phyloP scores from a whole-genome alignment of 2,888 invertebrate species.

The Xanthorhoe spadicearia region DNA sequence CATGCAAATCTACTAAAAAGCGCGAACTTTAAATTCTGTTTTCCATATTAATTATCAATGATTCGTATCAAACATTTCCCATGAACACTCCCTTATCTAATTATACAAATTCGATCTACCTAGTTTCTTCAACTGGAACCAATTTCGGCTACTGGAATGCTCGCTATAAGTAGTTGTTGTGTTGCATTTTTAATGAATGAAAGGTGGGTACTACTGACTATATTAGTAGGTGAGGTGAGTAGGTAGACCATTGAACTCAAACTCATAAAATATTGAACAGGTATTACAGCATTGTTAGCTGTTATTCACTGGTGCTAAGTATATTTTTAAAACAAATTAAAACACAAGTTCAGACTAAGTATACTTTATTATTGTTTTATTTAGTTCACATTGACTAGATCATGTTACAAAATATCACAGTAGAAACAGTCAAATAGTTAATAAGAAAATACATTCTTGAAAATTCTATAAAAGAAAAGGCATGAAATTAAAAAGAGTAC shows the following conservation, averaged over 20 bases:
- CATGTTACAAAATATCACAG: slow-evolving; percentile 40
- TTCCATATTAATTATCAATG: neutral
- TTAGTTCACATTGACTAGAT: slow-evolving; percentile 37
- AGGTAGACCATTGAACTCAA: neutral
- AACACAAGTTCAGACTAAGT: slow-evolving; percentile 5
- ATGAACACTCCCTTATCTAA: too few relatives aligned
- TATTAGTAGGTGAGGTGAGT: too few relatives aligned
- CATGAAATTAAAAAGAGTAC: neutral
- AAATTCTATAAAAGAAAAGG: neutral
- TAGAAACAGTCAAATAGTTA: slow-evolving; percentile 9
- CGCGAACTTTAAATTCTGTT: slow-evolving; percentile 11
- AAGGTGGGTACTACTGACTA: neutral
- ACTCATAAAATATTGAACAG: neutral
- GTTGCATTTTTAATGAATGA: neutral
- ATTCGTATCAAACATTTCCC: neutral
- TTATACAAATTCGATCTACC: too few relatives aligned
- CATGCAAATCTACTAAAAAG: neutral
- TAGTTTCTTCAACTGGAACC: neutral
- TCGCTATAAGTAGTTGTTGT: too few relatives aligned
- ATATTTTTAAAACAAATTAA: neutral
- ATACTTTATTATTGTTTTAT: slow-evolving; percentile 23
- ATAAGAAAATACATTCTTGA: neutral
- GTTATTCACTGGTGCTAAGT: neutral
- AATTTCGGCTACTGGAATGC: neutral
- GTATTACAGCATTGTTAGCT: neutral